Evolutionary conservation across 2,888 invertebrate genomes (phyloP), one percentile per base, ranked within the genome.

Genomic region (Flexamia atlantica): DNA sequence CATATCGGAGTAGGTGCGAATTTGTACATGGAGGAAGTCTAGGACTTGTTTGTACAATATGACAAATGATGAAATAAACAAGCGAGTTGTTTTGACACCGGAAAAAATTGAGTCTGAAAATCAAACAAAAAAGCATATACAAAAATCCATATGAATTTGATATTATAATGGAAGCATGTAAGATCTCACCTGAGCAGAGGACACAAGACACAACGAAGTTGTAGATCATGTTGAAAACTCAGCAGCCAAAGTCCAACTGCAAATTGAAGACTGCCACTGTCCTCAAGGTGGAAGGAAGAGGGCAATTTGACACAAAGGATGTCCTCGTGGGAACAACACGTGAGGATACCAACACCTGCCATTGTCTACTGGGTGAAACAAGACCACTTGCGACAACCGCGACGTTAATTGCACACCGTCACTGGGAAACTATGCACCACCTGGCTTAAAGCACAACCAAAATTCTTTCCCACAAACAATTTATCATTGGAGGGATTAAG

Each of bases 231-330:
- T 64, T 64, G 64, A 28, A 2, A 2, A 28, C 9, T 10, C 64
- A 28, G 3, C 14, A 17, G 64, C 28, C 64, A 28, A 64, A 64
- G 28, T 64, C 64, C 64, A 64, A 64, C 64, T 53, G 53, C 10
- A 23, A 23, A 5, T 23, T 10, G 20, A n/a, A 10, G 53, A 23
- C 46, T 17, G n/a, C 36, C 2, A 46, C 46, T 20, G 57, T 28
- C 64, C 30, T 64, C 64, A 64, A 64, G 25, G 64, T 64, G 64
- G 76, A 25, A 76, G 76, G 76, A 76, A 76, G 46, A 42, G 50
- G 46, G 23, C 76, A 76, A 76, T 76, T 76, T 76, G 50, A 23
- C 23, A 72, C 72, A 76, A 50, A 76, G 76, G 76, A 76, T 76
- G 76, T 76, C 76, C 46, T 50, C 76, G 76, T 76, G 76, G 40